A percentile compares a stretch with the other conserved stretches of the same genome.
Conservation (phyloP, 1,140 invertebrate genomes). For the Eumaeus atala region DNA sequence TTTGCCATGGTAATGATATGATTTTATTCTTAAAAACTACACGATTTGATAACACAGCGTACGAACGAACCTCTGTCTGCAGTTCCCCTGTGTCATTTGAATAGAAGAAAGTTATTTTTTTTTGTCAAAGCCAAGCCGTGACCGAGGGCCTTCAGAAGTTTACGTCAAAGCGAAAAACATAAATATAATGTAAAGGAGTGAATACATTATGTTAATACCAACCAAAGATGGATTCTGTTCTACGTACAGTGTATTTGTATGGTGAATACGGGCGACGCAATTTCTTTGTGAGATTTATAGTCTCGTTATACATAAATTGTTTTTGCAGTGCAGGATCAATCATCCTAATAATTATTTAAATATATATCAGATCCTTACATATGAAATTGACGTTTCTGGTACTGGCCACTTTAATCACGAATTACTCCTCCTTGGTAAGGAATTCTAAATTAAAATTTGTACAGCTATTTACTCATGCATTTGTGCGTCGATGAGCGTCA, state of each 20-base stretch:
- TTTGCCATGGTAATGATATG: too few relatives aligned
- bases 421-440: too few relatives aligned
- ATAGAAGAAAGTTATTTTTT: conserved; percentile 33
- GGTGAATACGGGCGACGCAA: conserved; percentile 14
- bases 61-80: too few relatives aligned
- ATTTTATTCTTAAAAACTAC: too few relatives aligned
- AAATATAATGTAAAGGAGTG: conserved; percentile 30
- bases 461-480: too few relatives aligned
- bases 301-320: conserved; percentile 8
- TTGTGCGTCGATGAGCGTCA: too few relatives aligned
- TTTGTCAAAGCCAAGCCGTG: conserved; percentile 27
- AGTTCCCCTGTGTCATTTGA: conserved; percentile 24
- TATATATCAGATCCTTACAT: neutral
- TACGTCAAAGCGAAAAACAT: conserved; percentile 37
- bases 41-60: too few relatives aligned
- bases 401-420: too few relatives aligned
- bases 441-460: too few relatives aligned
- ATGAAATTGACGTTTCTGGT: too few relatives aligned
- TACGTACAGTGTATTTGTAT: conserved; percentile 20
- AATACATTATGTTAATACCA: conserved; percentile 46
- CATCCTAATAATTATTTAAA: conserved; percentile 10
- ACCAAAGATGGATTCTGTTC: conserved; percentile 28
- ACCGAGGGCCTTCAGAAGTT: conserved; percentile 31
- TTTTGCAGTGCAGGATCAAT: conserved; percentile 13
- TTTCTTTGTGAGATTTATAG: conserved; percentile 18